Percentiles rank a stretch among this genome's conserved stretches.
phyloP scores from a whole-genome alignment of 2,888 invertebrate species.

The Melanostoma mellinum region DNA sequence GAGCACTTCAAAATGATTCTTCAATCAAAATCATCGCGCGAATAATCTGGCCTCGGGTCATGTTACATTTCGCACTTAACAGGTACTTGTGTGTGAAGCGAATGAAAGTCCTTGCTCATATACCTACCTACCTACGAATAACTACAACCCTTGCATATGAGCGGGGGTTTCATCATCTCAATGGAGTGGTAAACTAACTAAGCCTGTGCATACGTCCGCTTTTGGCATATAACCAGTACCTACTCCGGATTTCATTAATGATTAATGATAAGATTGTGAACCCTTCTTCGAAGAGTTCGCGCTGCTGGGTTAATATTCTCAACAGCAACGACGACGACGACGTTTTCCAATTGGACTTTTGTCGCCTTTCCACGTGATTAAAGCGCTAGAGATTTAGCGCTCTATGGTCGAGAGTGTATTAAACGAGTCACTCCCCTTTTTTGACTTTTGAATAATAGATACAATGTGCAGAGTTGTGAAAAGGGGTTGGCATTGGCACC shows the following conservation, averaged over 20 bases:
- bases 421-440: slow-evolving; percentile 68
- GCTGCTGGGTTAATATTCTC: slow-evolving; percentile 56
- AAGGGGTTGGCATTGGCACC: slow-evolving; percentile 51
- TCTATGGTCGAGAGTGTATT: slow-evolving; percentile 44
- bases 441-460: slow-evolving; percentile 54
- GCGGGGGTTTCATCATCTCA: neutral
- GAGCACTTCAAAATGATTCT: slow-evolving; percentile 62
- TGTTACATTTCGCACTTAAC: slow-evolving; percentile 72
- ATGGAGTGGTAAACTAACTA: slow-evolving; percentile 24
- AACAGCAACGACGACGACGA: slow-evolving; percentile 31
- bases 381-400: slow-evolving; percentile 56
- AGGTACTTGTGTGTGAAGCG: slow-evolving; percentile 71
- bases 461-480: slow-evolving; percentile 62
- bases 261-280: slow-evolving; percentile 70
- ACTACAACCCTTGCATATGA: slow-evolving; percentile 52
- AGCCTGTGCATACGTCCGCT: slow-evolving; percentile 55
- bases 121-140: too few species aligned
- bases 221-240: slow-evolving; percentile 24
- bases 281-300: slow-evolving; percentile 47
- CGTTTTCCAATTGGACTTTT: slow-evolving; percentile 77
- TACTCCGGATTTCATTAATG: slow-evolving; percentile 65
- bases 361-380: slow-evolving; percentile 82
- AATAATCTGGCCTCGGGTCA: slow-evolving; percentile 73
- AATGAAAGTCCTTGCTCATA: slow-evolving; percentile 43
- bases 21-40: slow-evolving; percentile 71